phyloP scores from a whole-genome alignment of 2,888 invertebrate species.

The Drosophila multiciliata region DNA sequence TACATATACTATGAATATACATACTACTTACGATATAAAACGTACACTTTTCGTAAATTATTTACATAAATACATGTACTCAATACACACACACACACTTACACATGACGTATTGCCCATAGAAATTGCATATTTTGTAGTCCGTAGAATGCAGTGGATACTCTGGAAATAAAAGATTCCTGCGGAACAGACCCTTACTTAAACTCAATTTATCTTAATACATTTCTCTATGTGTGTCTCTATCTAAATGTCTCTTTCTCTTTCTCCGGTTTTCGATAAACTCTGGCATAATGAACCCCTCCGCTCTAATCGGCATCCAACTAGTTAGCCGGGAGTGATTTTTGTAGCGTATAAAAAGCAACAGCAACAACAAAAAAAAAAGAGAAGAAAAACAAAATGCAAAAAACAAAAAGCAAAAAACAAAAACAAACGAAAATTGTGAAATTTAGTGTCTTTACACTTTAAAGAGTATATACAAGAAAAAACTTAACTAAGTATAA shows the following conservation, averaged over 20 bases:
- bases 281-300: conserved; percentile 36
- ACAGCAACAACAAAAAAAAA: conserved; percentile 21
- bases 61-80: conserved; percentile 42
- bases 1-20: conserved; percentile 57
- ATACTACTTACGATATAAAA: conserved; percentile 38
- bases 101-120: conserved; percentile 20
- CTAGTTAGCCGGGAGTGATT: conserved; percentile 30
- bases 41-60: conserved; percentile 54
- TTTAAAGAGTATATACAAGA: conserved; percentile 73
- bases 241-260: conserved; percentile 5
- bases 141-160: conserved; percentile 7
- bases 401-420: conserved; percentile 20
- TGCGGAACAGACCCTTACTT: conserved; percentile 20
- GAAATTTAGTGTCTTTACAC: conserved; percentile 84
- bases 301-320: conserved; percentile 21
- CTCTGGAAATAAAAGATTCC: conserved; percentile 7
- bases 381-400: conserved; percentile 59
- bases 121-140: conserved; percentile 32
- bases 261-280: conserved; percentile 24
- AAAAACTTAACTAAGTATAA: conserved; percentile 56
- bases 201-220: conserved; percentile 25
- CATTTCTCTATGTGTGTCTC: conserved; percentile 15
- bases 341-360: conserved; percentile 51
- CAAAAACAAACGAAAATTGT: conserved; percentile 75
- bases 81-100: conserved; percentile 28